These are phyloP conservation scores for Myotis lucifugus DNA, from an alignment of 2,113 vertebrate species.

Conservation along the genomic window DNA sequence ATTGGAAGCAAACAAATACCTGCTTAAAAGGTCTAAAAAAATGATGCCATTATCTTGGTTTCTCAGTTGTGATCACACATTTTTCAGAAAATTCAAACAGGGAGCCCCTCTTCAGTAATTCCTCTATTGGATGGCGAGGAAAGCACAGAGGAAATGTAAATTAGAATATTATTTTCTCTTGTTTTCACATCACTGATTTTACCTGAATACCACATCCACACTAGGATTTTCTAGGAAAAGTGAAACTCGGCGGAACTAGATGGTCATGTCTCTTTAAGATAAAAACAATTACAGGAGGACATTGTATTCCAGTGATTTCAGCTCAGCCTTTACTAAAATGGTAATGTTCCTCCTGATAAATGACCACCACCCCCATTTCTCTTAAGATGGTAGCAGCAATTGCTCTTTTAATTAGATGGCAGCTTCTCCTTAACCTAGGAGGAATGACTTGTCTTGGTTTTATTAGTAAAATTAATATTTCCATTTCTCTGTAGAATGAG, in stretches of 20 bases:
- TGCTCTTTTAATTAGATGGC: slow-evolving; percentile 42
- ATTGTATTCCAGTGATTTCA: background rate
- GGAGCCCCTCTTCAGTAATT: background rate
- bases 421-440: background rate
- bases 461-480: slow-evolving; percentile 62
- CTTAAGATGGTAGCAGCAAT: background rate
- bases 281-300: background rate
- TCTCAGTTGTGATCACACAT: background rate
- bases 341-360: background rate
- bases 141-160: background rate
- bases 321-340: background rate
- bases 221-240: background rate
- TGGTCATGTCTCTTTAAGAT: background rate
- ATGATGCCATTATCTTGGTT: background rate
- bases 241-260: background rate
- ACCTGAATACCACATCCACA: background rate
- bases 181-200: background rate
- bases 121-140: background rate
- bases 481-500: background rate
- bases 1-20: background rate
- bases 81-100: background rate
- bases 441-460: slow-evolving; percentile 29
- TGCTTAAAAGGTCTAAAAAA: background rate
- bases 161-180: background rate
- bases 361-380: background rate